Percentiles rank a stretch among this genome's conserved stretches.
Conservation (phyloP, 2,888 invertebrate genomes). For the Ganaspis brasiliensis region DNA sequence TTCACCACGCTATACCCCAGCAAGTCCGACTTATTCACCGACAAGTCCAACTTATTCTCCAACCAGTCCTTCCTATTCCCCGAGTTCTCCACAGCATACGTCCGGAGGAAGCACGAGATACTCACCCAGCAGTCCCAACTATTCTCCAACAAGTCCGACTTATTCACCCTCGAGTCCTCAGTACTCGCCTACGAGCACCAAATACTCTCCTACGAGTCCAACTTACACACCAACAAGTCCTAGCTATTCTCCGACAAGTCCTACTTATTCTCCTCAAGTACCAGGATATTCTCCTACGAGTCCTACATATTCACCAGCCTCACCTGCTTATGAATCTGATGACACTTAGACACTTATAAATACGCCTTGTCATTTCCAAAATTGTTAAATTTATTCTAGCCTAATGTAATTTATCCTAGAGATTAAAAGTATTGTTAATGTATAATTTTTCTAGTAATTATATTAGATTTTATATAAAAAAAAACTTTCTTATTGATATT, state of each 20-base stretch:
- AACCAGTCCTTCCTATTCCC: conserved; percentile 86
- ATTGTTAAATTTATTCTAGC: conserved; percentile 38
- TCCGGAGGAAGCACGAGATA: too few species aligned
- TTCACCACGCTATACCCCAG: conserved; percentile 93
- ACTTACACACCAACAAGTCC: conserved; percentile 86
- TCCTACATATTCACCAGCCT: conserved; percentile 85
- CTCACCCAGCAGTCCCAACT: conserved; percentile 88
- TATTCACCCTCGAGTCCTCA: conserved; percentile 92
- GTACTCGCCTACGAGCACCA: conserved; percentile 90
- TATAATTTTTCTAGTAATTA: too few species aligned
- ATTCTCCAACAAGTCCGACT: conserved; percentile 93
- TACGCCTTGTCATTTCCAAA: not conserved
- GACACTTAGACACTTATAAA: conserved; percentile 73
- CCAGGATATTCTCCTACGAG: conserved; percentile 85
- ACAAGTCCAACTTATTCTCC: conserved; percentile 89
- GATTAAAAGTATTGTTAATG: too few species aligned
- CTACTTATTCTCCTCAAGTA: conserved; percentile 84
- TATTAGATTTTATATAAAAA: too few species aligned
- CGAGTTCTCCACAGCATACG: too few species aligned
- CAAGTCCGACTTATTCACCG: conserved; percentile 92
- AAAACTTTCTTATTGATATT: too few species aligned
- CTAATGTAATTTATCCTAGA: too few species aligned
- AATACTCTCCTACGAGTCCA: conserved; percentile 83
- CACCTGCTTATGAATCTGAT: conserved; percentile 84
- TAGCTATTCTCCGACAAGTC: conserved; percentile 89